Evolutionary conservation across 2,888 invertebrate species (phyloP), one percentile per base, ranked within the genome.

Genomic region (Pseudococcus jackbeardsleyi): DNA sequence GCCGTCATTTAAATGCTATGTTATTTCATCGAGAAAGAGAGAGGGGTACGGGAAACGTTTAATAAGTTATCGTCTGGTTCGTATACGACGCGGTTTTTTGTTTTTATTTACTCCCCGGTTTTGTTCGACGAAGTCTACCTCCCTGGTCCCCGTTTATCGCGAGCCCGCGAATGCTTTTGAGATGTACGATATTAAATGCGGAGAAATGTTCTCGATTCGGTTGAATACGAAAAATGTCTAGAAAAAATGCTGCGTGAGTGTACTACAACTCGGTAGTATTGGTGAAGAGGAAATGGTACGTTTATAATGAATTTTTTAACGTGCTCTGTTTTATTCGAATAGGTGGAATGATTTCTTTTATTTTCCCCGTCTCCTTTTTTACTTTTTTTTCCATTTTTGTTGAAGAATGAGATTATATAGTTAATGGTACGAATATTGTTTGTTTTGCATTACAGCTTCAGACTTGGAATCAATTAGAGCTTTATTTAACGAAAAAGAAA

Each of bases 401-500:
- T 54, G 17, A 12, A 54, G 15, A 72, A 15, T 11, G 33, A 9
- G 72, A 33, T 39, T 6, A 72, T 33, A 72, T n/a, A n/a, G n/a
- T 72, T 72, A 72, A 33, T 7, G 0, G 15, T 33, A 72, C 33
- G 17, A 0, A n/a, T n/a, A 39, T 17, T 84, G 79, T 50, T 77
- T 84, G 64, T 33, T 64, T 64, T 64, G 64, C 64, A 64, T 93
- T 92, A 88, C 93, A 97, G 97, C 96, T 91, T 96, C 97, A 91
- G 99, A 99, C 93, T 94, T 99, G 92, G 98, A 99, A 93, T 97
- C 98, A 90, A 98, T 98, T 92, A 95, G 98, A 91, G 96, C 97
- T 90, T 94, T 98, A 89, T 99, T 98, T 94, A 98, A 97, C 93
- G 98, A 98, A 92, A 99, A 99, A 92, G 99, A 99, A 92, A 98